Evolutionary conservation across 2,888 invertebrate genomes (phyloP).

Genomic region (Apomyelois bistriatella): DNA sequence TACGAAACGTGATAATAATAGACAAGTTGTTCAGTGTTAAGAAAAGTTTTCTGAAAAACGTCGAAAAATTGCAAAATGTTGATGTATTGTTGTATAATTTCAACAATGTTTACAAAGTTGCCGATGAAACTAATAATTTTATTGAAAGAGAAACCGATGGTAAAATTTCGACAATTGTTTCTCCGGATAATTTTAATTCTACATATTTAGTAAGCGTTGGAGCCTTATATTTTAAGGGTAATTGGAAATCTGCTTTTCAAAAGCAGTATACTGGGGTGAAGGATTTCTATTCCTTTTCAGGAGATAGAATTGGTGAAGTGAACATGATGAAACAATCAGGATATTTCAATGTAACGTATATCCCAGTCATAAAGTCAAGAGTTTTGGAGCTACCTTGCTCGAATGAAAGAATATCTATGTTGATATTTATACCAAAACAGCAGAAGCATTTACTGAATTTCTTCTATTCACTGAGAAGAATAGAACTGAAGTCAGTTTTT

Average conservation of each 20-base stretch:
- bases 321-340: slow-evolving; percentile 54
- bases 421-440: slow-evolving; percentile 44
- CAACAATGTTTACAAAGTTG: slow-evolving; percentile 32
- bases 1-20: slow-evolving; percentile 43
- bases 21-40: slow-evolving; percentile 45
- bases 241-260: slow-evolving; percentile 51
- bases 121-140: slow-evolving; percentile 35
- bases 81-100: slow-evolving; percentile 44
- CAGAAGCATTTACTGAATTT: slow-evolving; percentile 20
- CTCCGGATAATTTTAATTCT: slow-evolving; percentile 42
- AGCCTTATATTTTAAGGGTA: slow-evolving; percentile 43
- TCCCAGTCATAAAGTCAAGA: slow-evolving; percentile 38
- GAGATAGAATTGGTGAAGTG: slow-evolving; percentile 35
- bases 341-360: slow-evolving; percentile 40
- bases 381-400: slow-evolving; percentile 49
- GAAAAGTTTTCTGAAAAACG: slow-evolving; percentile 32
- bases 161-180: slow-evolving; percentile 32
- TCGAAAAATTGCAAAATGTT: slow-evolving; percentile 35
- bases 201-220: slow-evolving; percentile 47
- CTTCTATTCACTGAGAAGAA: slow-evolving; percentile 40
- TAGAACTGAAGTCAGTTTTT: slow-evolving; percentile 44
- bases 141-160: slow-evolving; percentile 36
- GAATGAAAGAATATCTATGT: slow-evolving; percentile 40
- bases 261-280: slow-evolving; percentile 31
- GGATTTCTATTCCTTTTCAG: slow-evolving; percentile 35